Conservation (phyloP, 1,140 invertebrate genomes). For the Rhagoletis pomonella region DNA sequence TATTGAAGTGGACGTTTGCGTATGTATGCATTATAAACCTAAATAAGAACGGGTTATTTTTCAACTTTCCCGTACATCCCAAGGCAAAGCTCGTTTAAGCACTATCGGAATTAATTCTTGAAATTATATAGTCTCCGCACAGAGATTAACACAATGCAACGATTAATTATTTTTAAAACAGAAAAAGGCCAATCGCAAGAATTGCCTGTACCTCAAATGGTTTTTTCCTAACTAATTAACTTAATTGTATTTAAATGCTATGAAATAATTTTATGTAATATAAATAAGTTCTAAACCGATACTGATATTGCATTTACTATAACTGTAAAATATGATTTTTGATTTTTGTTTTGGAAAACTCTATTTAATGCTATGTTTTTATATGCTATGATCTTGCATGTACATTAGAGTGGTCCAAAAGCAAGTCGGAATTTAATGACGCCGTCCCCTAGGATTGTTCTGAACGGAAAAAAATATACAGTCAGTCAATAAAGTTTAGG, state of each 20-base stretch:
- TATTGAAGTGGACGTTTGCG: conserved; percentile 24
- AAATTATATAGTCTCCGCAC: not conserved
- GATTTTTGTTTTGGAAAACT: not conserved
- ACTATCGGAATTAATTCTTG: not conserved
- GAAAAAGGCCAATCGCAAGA: too few relatives aligned
- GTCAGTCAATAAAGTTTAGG: too few relatives aligned
- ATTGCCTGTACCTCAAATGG: not conserved
- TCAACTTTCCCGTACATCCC: not conserved
- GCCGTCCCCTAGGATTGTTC: too few relatives aligned
- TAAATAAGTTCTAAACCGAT: too few relatives aligned
- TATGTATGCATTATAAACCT: not conserved
- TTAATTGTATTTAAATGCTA: conserved; percentile 27
- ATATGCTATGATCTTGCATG: too few relatives aligned
- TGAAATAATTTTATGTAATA: too few relatives aligned
- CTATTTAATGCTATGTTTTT: too few relatives aligned
- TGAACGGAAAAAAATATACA: too few relatives aligned
- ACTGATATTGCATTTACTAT: too few relatives aligned
- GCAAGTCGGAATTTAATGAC: too few relatives aligned
- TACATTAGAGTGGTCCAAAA: too few relatives aligned
- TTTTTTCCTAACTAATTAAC: not conserved
- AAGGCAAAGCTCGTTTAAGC: not conserved
- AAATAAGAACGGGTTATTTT: not conserved
- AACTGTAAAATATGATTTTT: too few relatives aligned
- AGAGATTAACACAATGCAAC: not conserved
- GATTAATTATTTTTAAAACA: not conserved